Base-by-base conservation (phyloP, 2,797 vertebrate genomes). In the Luscinia megarhynchos region DNA sequence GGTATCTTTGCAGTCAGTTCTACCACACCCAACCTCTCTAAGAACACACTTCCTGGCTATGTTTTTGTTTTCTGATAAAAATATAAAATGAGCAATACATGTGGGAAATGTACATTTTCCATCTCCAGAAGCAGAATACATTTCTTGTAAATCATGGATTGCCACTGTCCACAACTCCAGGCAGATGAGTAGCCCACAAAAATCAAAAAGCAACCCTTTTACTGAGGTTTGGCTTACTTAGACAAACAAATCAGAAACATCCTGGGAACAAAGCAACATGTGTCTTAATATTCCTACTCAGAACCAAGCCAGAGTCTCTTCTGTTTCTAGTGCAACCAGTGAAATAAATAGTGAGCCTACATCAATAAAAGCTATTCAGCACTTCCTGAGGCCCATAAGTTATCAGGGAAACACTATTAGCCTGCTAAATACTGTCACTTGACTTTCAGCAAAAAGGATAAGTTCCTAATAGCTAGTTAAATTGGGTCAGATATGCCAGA, bases 231-330 rank as follows among this genome's bases (percentile, higher is more conserved):
- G 83, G 63, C 77, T 87, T 93, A 54, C 80, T 84, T 93, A 91
- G 61, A 61, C 78, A 95, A 95, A 90, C 79, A 95, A 96, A 91
- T 88, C 83, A 87, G 74, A 93, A 82, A 91, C 74, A 82, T 82
- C 68, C 67, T 76, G 80, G 67, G 85, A 95, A 94, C 67, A 95
- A 88, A 94, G 63, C 34, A 79, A 23, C 6, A 6, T 26, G 30
- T 58, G 11, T 62, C 59, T 89, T 82, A 83, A 88, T 61, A 89
- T 17, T 62, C 68, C 43, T 84, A 30, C 27, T 87, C 2, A 0
- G 61, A 76, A 32, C 24, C 14, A 38, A 92, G 76, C 82, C 87
- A 89, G 62, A 69, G 45, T 40, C 32, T 78, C 62, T 78, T 83
- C 76, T 87, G 51, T 32, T 54, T 86, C 46, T 57, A 2, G 32